These are phyloP conservation scores for Cynaeus angustus DNA, from an alignment of 2,888 invertebrate species.

Conservation along the genomic window DNA sequence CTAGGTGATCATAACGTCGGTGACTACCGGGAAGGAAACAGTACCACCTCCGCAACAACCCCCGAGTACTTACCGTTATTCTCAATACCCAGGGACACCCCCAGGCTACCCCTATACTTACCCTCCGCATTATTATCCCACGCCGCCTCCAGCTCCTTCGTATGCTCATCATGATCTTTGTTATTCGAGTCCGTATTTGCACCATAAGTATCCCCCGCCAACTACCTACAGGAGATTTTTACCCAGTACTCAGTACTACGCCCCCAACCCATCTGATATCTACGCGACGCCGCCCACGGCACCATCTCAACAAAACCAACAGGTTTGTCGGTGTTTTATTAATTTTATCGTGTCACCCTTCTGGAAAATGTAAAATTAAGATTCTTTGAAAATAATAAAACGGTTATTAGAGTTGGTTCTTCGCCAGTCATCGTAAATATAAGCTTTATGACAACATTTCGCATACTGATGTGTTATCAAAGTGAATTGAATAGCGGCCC, in stretches of 20 bases:
- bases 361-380: constrained; percentile 4
- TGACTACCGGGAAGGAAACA: constrained; percentile 67
- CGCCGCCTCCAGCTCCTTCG: constrained; percentile 70
- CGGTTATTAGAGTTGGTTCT: background rate
- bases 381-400: too few species aligned
- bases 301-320: constrained; percentile 65
- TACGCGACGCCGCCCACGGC: constrained; percentile 70
- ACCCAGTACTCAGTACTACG: constrained; percentile 72
- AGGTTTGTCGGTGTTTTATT: constrained; percentile 54
- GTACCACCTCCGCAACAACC: constrained; percentile 71
- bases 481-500: constrained; percentile 20
- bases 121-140: constrained; percentile 72
- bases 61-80: constrained; percentile 69
- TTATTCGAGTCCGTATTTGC: constrained; percentile 70
- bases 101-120: constrained; percentile 67
- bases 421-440: constrained; percentile 12
- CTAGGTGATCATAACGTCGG: constrained; percentile 71
- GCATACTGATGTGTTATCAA: constrained; percentile 28
- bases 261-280: constrained; percentile 71
- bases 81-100: constrained; percentile 57
- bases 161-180: constrained; percentile 72
- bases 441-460: constrained; percentile 16
- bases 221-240: constrained; percentile 65
- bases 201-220: constrained; percentile 64
- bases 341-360: constrained; percentile 1